Evolutionary conservation across 1,140 invertebrate genomes (phyloP).

Genomic region (Drosophila sproati): DNA sequence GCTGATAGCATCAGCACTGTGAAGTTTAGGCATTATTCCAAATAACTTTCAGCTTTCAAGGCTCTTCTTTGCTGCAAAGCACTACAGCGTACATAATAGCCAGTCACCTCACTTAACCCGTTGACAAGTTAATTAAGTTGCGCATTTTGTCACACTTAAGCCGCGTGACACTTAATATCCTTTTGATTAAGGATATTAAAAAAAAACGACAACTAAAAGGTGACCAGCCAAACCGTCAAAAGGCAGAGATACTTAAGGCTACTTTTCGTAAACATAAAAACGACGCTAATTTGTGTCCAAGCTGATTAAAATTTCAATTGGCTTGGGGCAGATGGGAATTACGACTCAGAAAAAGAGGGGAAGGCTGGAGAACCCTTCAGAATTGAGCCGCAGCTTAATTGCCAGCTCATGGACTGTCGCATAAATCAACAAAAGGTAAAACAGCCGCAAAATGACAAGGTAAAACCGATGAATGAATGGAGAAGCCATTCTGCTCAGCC

Average conservation of each 20-base stretch:
- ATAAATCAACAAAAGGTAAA: slow-evolving; percentile 68
- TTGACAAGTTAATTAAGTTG: slow-evolving; percentile 70
- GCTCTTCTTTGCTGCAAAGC: slow-evolving; percentile 13
- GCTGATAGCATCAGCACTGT: background rate
- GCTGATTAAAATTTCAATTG: slow-evolving; percentile 78
- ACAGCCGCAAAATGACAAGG: slow-evolving; percentile 58
- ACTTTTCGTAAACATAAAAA: slow-evolving; percentile 52
- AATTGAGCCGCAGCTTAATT: slow-evolving; percentile 64
- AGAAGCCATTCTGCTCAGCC: slow-evolving; percentile 43
- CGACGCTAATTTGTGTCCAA: slow-evolving; percentile 73
- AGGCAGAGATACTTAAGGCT: slow-evolving; percentile 25
- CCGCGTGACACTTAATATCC: slow-evolving; percentile 48
- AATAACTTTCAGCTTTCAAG: slow-evolving; percentile 16
- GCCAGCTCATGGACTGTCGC: slow-evolving; percentile 37
- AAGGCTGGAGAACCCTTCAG: slow-evolving; percentile 20
- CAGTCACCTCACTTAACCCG: slow-evolving; percentile 45
- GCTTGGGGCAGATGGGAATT: slow-evolving; percentile 2
- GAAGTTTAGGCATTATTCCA: slow-evolving; percentile 9
- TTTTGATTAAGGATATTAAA: slow-evolving; percentile 46
- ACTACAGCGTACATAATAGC: slow-evolving; percentile 18
- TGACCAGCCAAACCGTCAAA: slow-evolving; percentile 14
- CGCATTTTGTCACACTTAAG: slow-evolving; percentile 71
- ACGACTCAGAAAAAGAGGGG: background rate
- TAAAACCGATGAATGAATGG: slow-evolving; percentile 27
- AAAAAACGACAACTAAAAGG: slow-evolving; percentile 11